These are phyloP conservation scores for Eupeodes luniger DNA, from an alignment of 2,888 invertebrate species.

Conservation along the genomic window DNA sequence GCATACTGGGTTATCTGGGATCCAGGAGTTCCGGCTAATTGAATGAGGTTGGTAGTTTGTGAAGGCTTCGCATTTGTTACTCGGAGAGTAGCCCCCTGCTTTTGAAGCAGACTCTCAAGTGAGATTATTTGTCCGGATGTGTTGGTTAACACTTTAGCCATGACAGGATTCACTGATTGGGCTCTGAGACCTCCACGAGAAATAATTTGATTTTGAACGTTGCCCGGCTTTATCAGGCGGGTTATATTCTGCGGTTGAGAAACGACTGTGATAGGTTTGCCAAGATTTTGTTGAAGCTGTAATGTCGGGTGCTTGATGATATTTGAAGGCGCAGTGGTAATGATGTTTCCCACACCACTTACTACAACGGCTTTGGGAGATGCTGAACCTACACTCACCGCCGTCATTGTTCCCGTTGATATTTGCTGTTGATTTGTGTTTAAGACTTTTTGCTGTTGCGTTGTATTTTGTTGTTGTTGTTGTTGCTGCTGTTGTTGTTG, in stretches of 20 bases:
- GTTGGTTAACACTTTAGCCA: constrained; percentile 90
- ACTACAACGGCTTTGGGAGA: constrained; percentile 67
- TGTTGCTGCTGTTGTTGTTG: constrained; percentile 60
- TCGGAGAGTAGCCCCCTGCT: constrained; percentile 83
- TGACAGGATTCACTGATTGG: constrained; percentile 84
- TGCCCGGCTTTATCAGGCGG: constrained; percentile 77
- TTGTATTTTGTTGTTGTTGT: constrained; percentile 63
- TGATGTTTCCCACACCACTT: constrained; percentile 65
- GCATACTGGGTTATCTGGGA: constrained; percentile 84
- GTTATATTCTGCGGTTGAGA: constrained; percentile 77
- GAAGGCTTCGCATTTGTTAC: constrained; percentile 84
- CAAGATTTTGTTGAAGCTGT: constrained; percentile 70
- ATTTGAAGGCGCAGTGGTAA: constrained; percentile 48
- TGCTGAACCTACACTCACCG: constrained; percentile 52
- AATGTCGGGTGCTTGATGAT: constrained; percentile 69
- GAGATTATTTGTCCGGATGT: constrained; percentile 85
- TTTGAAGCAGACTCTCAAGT: constrained; percentile 82
- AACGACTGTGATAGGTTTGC: constrained; percentile 68
- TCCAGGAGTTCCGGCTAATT: constrained; percentile 82
- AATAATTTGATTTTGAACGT: constrained; percentile 66
- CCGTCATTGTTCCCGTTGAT: constrained; percentile 69
- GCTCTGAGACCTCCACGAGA: constrained; percentile 69
- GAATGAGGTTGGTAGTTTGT: constrained; percentile 85
- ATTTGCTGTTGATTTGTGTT: constrained; percentile 59
- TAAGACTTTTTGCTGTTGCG: constrained; percentile 61